These are phyloP conservation scores for Tetraneura akinire DNA, from an alignment of 1,140 invertebrate species.

Conservation along the genomic window DNA sequence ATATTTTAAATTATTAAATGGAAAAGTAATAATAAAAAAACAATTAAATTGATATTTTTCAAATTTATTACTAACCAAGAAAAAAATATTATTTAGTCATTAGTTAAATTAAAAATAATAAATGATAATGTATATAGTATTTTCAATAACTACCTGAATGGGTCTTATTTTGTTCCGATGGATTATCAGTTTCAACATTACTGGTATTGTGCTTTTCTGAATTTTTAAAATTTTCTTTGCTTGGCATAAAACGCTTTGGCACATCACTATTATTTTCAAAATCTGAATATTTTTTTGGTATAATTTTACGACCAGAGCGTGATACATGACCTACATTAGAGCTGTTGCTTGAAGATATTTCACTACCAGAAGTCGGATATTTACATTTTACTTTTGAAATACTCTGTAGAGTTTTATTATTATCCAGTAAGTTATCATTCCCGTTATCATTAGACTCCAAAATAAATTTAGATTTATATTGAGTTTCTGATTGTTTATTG, in stretches of 20 bases:
- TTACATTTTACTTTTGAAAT: constrained; percentile 12
- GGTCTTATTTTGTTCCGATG: constrained; percentile 28
- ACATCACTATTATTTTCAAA: constrained; percentile 35
- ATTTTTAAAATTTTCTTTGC: constrained; percentile 26
- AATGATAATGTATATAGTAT: too few relatives aligned
- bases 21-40: too few relatives aligned
- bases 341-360: constrained; percentile 15
- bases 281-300: constrained; percentile 63
- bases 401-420: not conserved
- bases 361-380: not conserved
- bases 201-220: constrained; percentile 12
- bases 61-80: too few relatives aligned
- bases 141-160: too few relatives aligned
- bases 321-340: constrained; percentile 66
- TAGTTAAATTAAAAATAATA: too few relatives aligned
- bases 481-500: not conserved
- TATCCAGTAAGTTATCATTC: not conserved
- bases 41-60: constrained; percentile 20
- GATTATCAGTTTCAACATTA: not conserved
- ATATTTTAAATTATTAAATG: too few relatives aligned
- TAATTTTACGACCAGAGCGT: constrained; percentile 74
- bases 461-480: not conserved
- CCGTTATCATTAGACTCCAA: constrained; percentile 1
- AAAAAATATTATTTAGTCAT: too few relatives aligned
- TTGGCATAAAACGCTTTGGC: constrained; percentile 21